Conservation (phyloP, 2,888 invertebrate species). For the Eudasyphora cyanicolor region DNA sequence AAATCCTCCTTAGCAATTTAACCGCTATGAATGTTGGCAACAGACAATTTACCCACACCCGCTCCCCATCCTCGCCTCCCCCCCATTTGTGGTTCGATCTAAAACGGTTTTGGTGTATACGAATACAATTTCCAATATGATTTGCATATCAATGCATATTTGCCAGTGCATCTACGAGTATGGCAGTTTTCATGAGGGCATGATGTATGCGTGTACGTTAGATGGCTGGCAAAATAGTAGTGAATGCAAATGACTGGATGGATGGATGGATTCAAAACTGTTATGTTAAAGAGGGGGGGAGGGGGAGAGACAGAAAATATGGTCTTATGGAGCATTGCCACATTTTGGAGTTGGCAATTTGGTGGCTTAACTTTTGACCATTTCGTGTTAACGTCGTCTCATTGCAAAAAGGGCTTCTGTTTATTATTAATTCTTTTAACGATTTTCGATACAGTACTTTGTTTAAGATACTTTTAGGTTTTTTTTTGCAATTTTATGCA, state of each 20-base stretch:
- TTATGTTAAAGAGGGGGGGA: too few species aligned
- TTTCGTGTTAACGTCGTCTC: background rate
- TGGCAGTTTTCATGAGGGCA: background rate
- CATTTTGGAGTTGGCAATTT: background rate
- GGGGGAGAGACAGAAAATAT: too few species aligned
- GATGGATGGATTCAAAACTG: too few species aligned
- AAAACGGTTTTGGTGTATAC: background rate
- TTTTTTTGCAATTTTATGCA: conserved; percentile 7
- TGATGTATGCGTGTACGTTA: conserved; percentile 13
- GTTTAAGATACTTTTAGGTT: background rate
- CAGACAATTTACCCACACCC: background rate
- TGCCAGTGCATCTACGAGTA: background rate
- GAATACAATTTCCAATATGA: conserved; percentile 46
- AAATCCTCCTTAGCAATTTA: conserved; percentile 29
- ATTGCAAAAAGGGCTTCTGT: conserved; percentile 4
- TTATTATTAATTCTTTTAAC: background rate
- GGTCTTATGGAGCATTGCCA: background rate
- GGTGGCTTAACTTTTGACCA: background rate
- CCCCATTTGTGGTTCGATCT: background rate
- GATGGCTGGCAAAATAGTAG: background rate
- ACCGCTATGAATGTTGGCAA: conserved; percentile 1
- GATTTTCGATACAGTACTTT: background rate
- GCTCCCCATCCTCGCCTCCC: background rate
- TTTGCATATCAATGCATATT: conserved; percentile 47
- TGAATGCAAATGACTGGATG: background rate